Evolutionary conservation across 2,113 vertebrate species (phyloP), one percentile per base, ranked within the genome.

Genomic region (Phyllopteryx taeniolatus): DNA sequence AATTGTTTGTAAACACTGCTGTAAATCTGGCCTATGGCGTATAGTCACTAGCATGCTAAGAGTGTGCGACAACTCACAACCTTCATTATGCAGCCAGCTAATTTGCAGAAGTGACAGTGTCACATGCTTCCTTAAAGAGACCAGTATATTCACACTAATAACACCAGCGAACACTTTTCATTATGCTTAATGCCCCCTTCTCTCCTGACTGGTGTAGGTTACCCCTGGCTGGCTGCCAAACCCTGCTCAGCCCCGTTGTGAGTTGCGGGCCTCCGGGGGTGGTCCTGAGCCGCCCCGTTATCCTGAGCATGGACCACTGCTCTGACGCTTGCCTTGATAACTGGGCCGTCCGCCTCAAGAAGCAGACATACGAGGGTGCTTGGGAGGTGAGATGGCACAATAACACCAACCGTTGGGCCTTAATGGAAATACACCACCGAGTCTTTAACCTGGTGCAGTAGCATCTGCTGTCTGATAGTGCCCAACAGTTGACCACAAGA

Each of bases 261-360:
- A 98, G 96, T 93, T 99, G 97, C 2, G 98, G 98, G 43, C 98
- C 98, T n/a, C 98, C 96, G 0, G 97, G 97, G 27, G 97, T 99
- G 80, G 91, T 99, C 81, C 94, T 99, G 81, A 98, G 96, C 27
- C 92, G 96, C 31, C 96, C 98, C 0, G 96, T 96, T 91, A 98
- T 99, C 92, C 93, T 99, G 70, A 93, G 94, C 84, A 95, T 99
- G 96, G 95, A 96, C 81, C 98, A 99, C 89, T 99, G 96, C 42
- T 96, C 95, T 73, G 98, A 99, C 85, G 95, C 95, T 79, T 94
- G 93, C 44, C 92, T 95, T 0, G 96, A 98, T 85, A 96, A 97
- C 93, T 99, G 98, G 98, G 95, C 95, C 88, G 91, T 99, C 72
- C 93, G 90, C 67, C 95, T 99, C 84, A 98, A 98, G 92, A 99